A percentile compares a stretch with the other conserved stretches of the same genome.
These are phyloP conservation scores for Candoia aspera DNA, from an alignment of 2,113 vertebrate genomes.

Conservation along the genomic window DNA sequence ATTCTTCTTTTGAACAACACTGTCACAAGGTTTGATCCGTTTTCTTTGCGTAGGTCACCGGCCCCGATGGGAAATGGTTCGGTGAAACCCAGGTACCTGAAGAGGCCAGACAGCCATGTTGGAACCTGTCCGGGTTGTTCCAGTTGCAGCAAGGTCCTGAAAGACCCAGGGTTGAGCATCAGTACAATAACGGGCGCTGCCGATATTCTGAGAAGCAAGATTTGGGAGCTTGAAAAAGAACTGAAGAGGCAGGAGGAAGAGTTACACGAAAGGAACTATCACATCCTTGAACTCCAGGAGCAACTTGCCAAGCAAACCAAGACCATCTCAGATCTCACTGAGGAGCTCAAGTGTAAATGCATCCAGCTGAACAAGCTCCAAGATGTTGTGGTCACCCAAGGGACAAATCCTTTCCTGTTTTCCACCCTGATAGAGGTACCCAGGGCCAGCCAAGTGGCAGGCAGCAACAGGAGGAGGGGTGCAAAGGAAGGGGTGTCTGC, in stretches of 20 bases:
- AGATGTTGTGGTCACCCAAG: conserved; percentile 78
- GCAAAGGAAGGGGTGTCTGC: conserved; percentile 93
- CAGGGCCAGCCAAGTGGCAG: conserved; percentile 66
- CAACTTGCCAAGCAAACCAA: conserved; percentile 79
- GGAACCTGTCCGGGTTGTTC: conserved; percentile 62
- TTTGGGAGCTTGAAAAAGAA: conserved; percentile 83
- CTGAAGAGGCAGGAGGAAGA: conserved; percentile 82
- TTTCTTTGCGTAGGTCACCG: conserved; percentile 49
- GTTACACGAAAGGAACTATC: conserved; percentile 74
- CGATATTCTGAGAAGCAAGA: conserved; percentile 74
- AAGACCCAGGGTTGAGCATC: conserved; percentile 49
- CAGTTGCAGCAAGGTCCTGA: conserved; percentile 48
- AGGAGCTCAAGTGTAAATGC: conserved; percentile 85
- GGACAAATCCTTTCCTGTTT: conserved; percentile 58
- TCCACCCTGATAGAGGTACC: conserved; percentile 68
- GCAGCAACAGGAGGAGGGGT: conserved; percentile 79
- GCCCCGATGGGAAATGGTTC: conserved; percentile 87
- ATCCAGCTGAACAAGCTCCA: conserved; percentile 86
- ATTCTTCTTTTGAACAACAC: background rate
- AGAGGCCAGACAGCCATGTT: conserved; percentile 66
- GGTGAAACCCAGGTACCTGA: conserved; percentile 84
- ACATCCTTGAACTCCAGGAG: conserved; percentile 79
- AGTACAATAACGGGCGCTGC: conserved; percentile 37
- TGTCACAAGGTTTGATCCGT: background rate
- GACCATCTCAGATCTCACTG: conserved; percentile 80